phyloP scores from a whole-genome alignment of 2,888 invertebrate species.

The Chrysomela aeneicollis region DNA sequence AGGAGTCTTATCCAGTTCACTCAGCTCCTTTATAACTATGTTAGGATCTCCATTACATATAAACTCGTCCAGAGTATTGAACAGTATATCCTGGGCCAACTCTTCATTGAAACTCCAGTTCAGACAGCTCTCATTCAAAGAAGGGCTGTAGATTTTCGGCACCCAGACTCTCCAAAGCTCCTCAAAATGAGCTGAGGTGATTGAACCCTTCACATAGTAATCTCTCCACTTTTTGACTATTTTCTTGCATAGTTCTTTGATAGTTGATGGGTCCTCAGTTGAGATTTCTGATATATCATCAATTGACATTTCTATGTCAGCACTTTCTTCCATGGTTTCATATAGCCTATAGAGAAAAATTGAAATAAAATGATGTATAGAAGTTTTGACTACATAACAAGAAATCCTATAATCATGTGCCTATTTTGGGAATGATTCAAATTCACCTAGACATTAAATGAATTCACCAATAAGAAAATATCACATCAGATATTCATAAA shows the following conservation, averaged over 20 bases:
- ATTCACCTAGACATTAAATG: too few relatives aligned
- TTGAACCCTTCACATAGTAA: constrained; percentile 26
- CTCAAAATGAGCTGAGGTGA: constrained; percentile 66
- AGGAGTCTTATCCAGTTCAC: constrained; percentile 74
- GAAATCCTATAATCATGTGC: too few relatives aligned
- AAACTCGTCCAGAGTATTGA: constrained; percentile 81
- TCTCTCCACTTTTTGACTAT: constrained; percentile 36
- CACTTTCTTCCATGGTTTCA: constrained; percentile 41
- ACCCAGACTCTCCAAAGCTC: constrained; percentile 79
- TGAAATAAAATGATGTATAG: not conserved
- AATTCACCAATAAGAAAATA: too few relatives aligned
- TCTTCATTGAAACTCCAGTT: constrained; percentile 81
- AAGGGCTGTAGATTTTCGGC: constrained; percentile 77
- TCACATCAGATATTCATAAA: too few relatives aligned
- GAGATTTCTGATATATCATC: constrained; percentile 23
- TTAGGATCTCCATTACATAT: constrained; percentile 71
- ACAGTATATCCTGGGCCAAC: constrained; percentile 73
- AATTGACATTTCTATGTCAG: constrained; percentile 33
- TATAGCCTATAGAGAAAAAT: constrained; percentile 4
- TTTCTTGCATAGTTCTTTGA: constrained; percentile 32
- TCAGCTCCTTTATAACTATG: constrained; percentile 64
- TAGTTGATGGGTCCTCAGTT: constrained; percentile 26
- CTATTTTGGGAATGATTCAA: too few relatives aligned
- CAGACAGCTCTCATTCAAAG: constrained; percentile 73
- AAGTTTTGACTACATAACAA: too few relatives aligned